Evolutionary conservation across 1,140 invertebrate genomes (phyloP).

Genomic region (Triops longicaudatus): DNA sequence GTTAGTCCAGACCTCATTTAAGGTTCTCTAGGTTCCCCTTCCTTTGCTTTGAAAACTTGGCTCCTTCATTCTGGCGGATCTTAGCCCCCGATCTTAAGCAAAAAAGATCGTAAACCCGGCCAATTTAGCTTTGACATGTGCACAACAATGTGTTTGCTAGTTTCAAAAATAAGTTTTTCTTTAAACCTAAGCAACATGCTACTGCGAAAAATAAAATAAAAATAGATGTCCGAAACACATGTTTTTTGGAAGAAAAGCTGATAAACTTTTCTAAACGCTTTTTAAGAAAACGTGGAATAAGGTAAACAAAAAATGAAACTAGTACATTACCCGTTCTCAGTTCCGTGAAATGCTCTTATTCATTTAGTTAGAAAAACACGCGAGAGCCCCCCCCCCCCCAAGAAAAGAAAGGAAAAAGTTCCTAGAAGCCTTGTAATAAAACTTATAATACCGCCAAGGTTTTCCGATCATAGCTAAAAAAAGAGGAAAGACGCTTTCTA

Average conservation of each 20-base stretch:
- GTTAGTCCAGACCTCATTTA: background rate
- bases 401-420: background rate
- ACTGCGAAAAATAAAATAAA: background rate
- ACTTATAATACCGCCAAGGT: background rate
- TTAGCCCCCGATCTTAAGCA: background rate
- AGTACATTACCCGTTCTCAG: background rate
- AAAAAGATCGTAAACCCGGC: background rate
- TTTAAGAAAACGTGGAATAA: background rate
- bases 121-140: constrained; percentile 1
- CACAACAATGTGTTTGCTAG: background rate
- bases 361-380: background rate
- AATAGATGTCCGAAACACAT: background rate
- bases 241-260: background rate
- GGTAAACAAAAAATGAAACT: background rate
- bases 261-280: background rate
- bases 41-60: background rate
- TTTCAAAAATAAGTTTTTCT: background rate
- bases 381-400: background rate
- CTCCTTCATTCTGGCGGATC: background rate
- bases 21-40: background rate
- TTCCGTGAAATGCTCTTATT: background rate
- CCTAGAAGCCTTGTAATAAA: background rate
- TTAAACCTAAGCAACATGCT: too few species aligned
- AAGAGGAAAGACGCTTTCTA: background rate
- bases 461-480: background rate